Conservation (phyloP, 1,140 invertebrate genomes). For the Nixonia krombeini region DNA sequence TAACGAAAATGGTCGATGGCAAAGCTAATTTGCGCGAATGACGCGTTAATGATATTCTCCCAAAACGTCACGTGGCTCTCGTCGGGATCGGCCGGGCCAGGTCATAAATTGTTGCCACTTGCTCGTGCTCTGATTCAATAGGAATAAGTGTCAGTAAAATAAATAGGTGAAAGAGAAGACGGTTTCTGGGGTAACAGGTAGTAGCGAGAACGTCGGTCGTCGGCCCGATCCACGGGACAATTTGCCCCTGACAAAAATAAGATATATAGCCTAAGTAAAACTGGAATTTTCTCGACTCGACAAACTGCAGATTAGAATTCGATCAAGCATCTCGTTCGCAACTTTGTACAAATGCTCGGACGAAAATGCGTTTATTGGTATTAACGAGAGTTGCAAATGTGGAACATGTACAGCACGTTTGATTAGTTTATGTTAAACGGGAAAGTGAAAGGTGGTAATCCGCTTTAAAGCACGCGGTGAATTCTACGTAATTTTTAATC, state of each 20-base stretch:
- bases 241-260: slow-evolving; percentile 44
- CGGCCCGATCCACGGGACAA: slow-evolving; percentile 19
- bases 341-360: too few species aligned
- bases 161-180: slow-evolving; percentile 39
- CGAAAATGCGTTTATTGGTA: too few species aligned
- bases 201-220: slow-evolving; percentile 31
- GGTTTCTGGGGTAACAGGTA: slow-evolving; percentile 58
- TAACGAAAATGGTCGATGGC: too few species aligned
- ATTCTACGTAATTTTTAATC: too few species aligned
- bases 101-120: slow-evolving; percentile 18
- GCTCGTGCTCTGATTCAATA: slow-evolving; percentile 15
- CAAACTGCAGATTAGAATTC: too few species aligned
- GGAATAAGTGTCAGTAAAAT: slow-evolving; percentile 16
- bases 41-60: slow-evolving; percentile 3
- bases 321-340: too few species aligned
- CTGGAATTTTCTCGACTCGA: slow-evolving; percentile 1
- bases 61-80: slow-evolving; percentile 2
- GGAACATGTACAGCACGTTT: too few species aligned
- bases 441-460: too few species aligned
- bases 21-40: too few species aligned
- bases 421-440: too few species aligned
- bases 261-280: slow-evolving; percentile 45
- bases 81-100: background rate
- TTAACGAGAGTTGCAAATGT: too few species aligned
- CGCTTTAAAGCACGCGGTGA: too few species aligned